Evolutionary conservation across 2,888 invertebrate genomes (phyloP), one percentile per base, ranked within the genome.

Genomic region (Seira sanloemensis): DNA sequence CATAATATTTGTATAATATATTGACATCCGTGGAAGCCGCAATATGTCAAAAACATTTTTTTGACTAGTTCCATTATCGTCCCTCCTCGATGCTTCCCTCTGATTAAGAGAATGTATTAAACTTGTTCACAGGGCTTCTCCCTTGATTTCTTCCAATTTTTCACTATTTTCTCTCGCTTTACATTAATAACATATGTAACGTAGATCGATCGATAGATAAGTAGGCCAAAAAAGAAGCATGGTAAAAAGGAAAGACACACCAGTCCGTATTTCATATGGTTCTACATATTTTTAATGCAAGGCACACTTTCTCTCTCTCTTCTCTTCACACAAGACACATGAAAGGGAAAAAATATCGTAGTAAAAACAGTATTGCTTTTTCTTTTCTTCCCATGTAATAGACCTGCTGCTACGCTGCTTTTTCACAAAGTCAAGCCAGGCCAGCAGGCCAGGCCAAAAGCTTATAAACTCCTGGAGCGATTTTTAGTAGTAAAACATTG

Each of bases 181-280:
- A 83, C 62, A 62, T 83, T 78, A 83, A 83, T 83, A 83, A 84
- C 78, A 78, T 78, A 78, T 79, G 75, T 85, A 78, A 85, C 78
- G 83, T 78, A 84, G 86, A 86, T 86, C 84, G 86, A 86, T 86
- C 86, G 86, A 86, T 86, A 86, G 82, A 86, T 84, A 86, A 86
- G 86, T 86, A 86, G 86, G 86, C 62, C 86, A 86, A 50, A 82
- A 77, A 86, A 83, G 79, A 82, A 69, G 78, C 78, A 75, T 73
- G 72, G 73, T 66, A 74, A 58, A 65, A 46, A 76, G 76, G 27
- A 26, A 26, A 58, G 58, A 24, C 72, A 62, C 62, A 62, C 62
- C 23, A 62, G 16, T 62, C 62, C 23, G 62, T 62, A 62, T 62
- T 62, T 62, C 62, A 62, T 62, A 62, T 19, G 62, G 62, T 62